Conservation (phyloP, 1,140 invertebrate genomes). For the Caenorhabditis tropicalis region DNA sequence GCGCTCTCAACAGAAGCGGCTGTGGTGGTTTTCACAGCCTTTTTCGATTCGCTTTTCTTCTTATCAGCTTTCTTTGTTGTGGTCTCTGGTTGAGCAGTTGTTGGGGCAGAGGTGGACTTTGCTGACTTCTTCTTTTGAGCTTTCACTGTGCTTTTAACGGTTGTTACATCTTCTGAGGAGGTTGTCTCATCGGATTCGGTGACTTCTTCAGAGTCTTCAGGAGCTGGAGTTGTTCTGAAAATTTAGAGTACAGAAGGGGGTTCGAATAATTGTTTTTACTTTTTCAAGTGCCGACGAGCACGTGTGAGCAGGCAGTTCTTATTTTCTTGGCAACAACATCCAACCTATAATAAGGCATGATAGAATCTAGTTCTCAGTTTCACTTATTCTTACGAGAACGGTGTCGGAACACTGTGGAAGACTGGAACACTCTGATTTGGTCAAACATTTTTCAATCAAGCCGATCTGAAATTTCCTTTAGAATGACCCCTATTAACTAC, state of each 20-base stretch:
- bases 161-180: conserved; percentile 4
- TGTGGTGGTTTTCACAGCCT: conserved; percentile 24
- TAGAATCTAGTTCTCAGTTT: neutral
- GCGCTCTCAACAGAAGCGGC: conserved; percentile 25
- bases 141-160: conserved; percentile 1
- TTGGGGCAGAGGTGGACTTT: neutral
- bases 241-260: too few species aligned
- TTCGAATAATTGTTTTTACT: neutral
- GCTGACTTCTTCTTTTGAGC: conserved; percentile 18
- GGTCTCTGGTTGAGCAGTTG: neutral
- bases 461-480: neutral
- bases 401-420: conserved; percentile 24
- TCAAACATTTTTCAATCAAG: conserved; percentile 17
- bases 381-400: neutral
- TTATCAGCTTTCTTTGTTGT: conserved; percentile 30
- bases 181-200: neutral
- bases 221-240: conserved; percentile 16
- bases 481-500: neutral
- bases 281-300: conserved; percentile 9
- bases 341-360: neutral
- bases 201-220: neutral
- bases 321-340: conserved; percentile 6
- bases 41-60: conserved; percentile 12
- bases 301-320: conserved; percentile 8
- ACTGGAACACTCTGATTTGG: neutral